These are phyloP conservation scores for Orthosia gracilis DNA, from an alignment of 2,888 invertebrate species.

Conservation along the genomic window DNA sequence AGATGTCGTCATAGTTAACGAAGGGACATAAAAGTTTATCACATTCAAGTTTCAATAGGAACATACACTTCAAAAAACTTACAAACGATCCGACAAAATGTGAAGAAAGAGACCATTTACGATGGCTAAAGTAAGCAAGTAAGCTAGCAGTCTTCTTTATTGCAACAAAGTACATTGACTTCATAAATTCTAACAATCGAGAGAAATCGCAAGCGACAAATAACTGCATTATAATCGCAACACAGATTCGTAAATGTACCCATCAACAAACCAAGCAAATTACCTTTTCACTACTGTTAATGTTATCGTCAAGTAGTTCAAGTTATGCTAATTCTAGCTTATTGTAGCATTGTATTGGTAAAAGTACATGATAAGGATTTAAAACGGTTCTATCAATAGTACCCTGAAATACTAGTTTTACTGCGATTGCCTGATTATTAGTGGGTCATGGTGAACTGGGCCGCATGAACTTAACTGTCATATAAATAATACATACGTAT, in stretches of 20 bases:
- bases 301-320: conserved; percentile 60
- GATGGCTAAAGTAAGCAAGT: conserved; percentile 1
- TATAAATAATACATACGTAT: conserved; percentile 23
- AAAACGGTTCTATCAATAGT: conserved; percentile 56
- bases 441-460: conserved; percentile 74
- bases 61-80: background rate
- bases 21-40: background rate
- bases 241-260: conserved; percentile 19
- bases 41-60: background rate
- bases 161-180: conserved; percentile 45
- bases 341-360: conserved; percentile 56
- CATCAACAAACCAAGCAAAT: conserved; percentile 50
- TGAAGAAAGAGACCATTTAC: background rate
- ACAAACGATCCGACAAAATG: background rate
- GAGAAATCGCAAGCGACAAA: conserved; percentile 47
- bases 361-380: conserved; percentile 65
- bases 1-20: background rate
- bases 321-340: conserved; percentile 66
- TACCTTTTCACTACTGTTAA: conserved; percentile 47
- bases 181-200: conserved; percentile 41
- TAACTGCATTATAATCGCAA: conserved; percentile 36
- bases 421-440: conserved; percentile 63
- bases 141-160: conserved; percentile 13
- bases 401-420: conserved; percentile 66
- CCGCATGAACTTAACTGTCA: conserved; percentile 59